phyloP scores from a whole-genome alignment of 2,888 invertebrate species.

The Apodemia hepburni region DNA sequence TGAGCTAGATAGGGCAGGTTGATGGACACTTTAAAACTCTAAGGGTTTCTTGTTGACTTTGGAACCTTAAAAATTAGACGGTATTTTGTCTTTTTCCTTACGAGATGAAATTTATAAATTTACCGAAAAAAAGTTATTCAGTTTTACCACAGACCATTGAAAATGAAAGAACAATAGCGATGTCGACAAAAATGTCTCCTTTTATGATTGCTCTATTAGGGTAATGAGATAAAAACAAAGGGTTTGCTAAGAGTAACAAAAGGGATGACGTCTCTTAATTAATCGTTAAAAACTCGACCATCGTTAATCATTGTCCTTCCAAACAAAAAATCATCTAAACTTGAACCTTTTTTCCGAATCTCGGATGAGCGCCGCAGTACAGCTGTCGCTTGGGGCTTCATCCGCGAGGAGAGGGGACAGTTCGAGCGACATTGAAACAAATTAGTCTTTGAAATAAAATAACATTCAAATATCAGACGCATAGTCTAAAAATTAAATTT shows the following conservation, averaged over 20 bases:
- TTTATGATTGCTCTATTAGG: constrained; percentile 5
- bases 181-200: constrained; percentile 9
- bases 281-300: constrained; percentile 2
- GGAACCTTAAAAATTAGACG: too few relatives aligned
- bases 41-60: too few relatives aligned
- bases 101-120: neutral
- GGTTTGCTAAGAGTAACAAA: constrained; percentile 3
- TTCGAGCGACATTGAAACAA: neutral
- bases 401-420: neutral
- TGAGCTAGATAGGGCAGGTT: too few relatives aligned
- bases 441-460: neutral
- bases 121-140: neutral
- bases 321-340: constrained; percentile 12
- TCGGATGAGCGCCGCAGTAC: neutral
- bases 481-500: too few relatives aligned
- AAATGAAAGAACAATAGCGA: neutral
- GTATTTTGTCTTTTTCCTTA: too few relatives aligned
- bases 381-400: neutral
- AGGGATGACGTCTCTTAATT: constrained; percentile 13
- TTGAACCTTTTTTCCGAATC: neutral
- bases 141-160: neutral
- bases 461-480: neutral
- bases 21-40: too few relatives aligned
- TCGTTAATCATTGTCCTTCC: constrained; percentile 11
- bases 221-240: constrained; percentile 4